These are phyloP conservation scores for Torymus auratus DNA, from an alignment of 2,888 invertebrate genomes.

Conservation along the genomic window DNA sequence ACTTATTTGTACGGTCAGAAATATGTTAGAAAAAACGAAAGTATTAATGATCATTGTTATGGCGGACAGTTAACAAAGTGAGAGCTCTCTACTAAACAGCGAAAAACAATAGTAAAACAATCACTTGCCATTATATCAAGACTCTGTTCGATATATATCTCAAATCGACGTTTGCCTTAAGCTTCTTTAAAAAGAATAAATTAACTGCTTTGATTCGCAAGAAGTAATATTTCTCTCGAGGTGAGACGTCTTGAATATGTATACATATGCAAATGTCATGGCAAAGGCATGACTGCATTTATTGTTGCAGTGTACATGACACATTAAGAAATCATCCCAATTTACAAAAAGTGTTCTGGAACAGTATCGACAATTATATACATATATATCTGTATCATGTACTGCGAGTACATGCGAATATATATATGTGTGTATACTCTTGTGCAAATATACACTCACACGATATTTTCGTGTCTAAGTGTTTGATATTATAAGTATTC, in stretches of 20 bases:
- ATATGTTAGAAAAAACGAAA: constrained; percentile 59
- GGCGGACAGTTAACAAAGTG: constrained; percentile 51
- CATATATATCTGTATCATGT: constrained; percentile 16
- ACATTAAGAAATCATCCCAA: constrained; percentile 30
- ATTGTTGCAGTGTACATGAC: constrained; percentile 22
- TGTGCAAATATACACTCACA: constrained; percentile 12
- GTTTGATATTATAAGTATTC: constrained; percentile 53
- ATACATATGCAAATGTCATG: constrained; percentile 36
- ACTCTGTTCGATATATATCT: constrained; percentile 61
- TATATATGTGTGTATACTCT: constrained; percentile 13
- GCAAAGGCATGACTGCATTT: constrained; percentile 39
- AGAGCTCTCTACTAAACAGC: constrained; percentile 61
- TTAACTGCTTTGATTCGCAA: constrained; percentile 42
- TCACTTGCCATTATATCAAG: constrained; percentile 61
- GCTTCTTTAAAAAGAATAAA: constrained; percentile 36
- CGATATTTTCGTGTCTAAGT: constrained; percentile 52
- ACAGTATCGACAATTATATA: constrained; percentile 25
- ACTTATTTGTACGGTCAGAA: constrained; percentile 19
- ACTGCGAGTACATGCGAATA: not conserved
- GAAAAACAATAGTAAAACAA: constrained; percentile 53
- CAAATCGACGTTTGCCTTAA: constrained; percentile 53
- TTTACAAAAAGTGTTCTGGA: constrained; percentile 33
- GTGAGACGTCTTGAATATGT: constrained; percentile 18
- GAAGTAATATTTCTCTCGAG: constrained; percentile 39
- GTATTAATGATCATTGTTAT: constrained; percentile 60